Conservation (phyloP, 2,797 vertebrate genomes). For the Enteromius unitaeniatus region DNA sequence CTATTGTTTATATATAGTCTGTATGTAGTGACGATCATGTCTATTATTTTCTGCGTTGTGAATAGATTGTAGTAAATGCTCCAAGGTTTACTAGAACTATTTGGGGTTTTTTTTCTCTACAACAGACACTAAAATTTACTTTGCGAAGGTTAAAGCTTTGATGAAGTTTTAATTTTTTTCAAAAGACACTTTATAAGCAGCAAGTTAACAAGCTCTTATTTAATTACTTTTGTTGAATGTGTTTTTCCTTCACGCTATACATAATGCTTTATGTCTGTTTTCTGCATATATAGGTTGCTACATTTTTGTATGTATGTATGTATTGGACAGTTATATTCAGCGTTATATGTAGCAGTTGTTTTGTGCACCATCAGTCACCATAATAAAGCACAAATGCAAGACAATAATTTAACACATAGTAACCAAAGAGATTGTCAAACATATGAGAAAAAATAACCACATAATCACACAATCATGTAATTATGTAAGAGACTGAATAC, state of each 20-base stretch:
- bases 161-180: no score
- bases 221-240: not conserved
- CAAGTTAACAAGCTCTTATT: not conserved
- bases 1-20: not conserved
- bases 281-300: not conserved
- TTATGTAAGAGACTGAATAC: not conserved
- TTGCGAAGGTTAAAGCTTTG: not conserved
- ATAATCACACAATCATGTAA: not conserved
- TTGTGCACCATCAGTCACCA: not conserved
- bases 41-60: not conserved
- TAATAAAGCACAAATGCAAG: not conserved
- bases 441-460: not conserved
- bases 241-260: no score
- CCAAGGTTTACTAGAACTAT: not conserved
- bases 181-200: no score
- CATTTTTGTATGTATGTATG: not conserved
- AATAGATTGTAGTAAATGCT: conserved; percentile 5
- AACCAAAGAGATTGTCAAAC: not conserved
- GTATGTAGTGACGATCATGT: not conserved
- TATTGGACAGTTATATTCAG: not conserved
- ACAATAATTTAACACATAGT: not conserved
- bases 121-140: not conserved
- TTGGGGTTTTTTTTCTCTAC: not conserved
- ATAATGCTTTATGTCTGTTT: not conserved
- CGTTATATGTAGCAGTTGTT: not conserved